Base-by-base conservation (phyloP, 2,888 invertebrate species). In the Teleiodes luculella region DNA sequence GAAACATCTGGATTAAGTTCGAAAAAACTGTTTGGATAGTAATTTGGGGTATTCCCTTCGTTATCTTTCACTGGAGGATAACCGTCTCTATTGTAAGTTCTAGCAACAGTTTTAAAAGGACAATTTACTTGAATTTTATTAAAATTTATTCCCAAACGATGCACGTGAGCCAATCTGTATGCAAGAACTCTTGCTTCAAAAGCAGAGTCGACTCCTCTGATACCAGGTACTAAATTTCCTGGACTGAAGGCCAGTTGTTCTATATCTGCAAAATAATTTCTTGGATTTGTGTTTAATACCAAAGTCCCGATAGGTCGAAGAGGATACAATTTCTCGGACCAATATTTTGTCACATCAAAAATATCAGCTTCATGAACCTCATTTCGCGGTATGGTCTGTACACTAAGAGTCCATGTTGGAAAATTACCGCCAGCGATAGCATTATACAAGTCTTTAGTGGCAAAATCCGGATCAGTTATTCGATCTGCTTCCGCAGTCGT, bases 1-100 rank as follows among this genome's bases (percentile, higher is more conserved):
- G 92, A 87, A 28, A 91, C 86, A 63, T 92, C 92, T 39, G 92
- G 92, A 57, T 92, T 91, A 0, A 97, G 96, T 0, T 98, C 98
- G 78, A 97, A 99, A 59, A 97, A 96, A 86, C n/a, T n/a, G n/a
- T 98, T 99, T 0, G 98, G 98, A 83, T 92, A 97, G 76, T 98
- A 99, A 81, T 98, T 98, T 1, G 98, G 98, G 3, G 95, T 95
- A 20, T 95, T 95, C 35, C 91, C 93, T 79, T 96, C 95, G 74
- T 97, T 97, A 65, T 94, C 92, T 36, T 91, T 87, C n/a, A 93
- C 89, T 24, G 93, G 91, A 88, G 94, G 93, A 8, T 91, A 87
- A 0, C 98, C 98, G 77, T 98, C 98, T 31, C 98, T 92, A 79
- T 97, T 96, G 73, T 95, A 97, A 72, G 96, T 94, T 58, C 88